phyloP scores from a whole-genome alignment of 2,888 invertebrate genomes.

The Calameuta idolon region DNA sequence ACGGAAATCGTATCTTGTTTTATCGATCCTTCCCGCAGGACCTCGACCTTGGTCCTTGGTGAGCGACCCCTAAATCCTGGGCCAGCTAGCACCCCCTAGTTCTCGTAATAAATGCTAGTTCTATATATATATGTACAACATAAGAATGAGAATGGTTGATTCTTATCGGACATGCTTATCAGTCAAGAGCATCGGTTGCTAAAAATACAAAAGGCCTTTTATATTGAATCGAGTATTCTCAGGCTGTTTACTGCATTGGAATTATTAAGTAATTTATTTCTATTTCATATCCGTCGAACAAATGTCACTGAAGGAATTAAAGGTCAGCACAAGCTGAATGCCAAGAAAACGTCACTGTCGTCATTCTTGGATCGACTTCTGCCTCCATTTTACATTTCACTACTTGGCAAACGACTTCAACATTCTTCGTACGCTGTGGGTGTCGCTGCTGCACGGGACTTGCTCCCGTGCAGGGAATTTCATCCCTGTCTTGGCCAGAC shows the following conservation, averaged over 20 bases:
- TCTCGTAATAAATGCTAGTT: neutral
- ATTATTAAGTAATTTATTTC: neutral
- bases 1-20: neutral
- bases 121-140: no score
- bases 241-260: neutral
- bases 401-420: neutral
- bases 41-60: constrained; percentile 62
- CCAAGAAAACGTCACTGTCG: neutral
- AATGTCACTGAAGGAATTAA: neutral
- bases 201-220: neutral
- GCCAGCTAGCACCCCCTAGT: constrained; percentile 24
- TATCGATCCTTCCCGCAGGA: constrained; percentile 53
- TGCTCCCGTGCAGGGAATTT: neutral
- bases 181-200: neutral
- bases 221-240: neutral
- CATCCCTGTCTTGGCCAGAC: constrained; percentile 22
- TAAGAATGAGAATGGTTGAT: neutral
- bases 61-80: constrained; percentile 38
- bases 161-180: neutral
- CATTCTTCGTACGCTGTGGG: neutral
- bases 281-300: neutral
- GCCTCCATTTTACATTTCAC: neutral
- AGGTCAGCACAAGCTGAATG: neutral
- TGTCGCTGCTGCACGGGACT: neutral
- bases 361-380: neutral